Base-by-base conservation (phyloP, 2,888 invertebrate genomes). In the Drosophila conformis region DNA sequence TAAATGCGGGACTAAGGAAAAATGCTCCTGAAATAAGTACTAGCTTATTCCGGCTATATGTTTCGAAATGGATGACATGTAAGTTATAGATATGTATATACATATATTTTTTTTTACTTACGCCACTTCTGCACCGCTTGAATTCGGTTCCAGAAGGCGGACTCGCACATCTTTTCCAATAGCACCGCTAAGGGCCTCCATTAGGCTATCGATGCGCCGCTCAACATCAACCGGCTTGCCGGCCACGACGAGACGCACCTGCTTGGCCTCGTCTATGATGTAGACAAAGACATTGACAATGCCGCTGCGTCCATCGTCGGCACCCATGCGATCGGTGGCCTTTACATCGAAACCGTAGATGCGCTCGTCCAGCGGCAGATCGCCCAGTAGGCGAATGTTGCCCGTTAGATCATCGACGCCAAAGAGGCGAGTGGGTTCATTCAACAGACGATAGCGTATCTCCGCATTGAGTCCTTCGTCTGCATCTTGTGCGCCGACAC, bases 201-300 rank as follows among this genome's bases (percentile, higher is more conserved):
- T 96, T 35, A 97, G 95, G 74, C 95, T 95, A 27, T 95, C 95
- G 74, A 97, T 94, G 76, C 95, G 94, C 53, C 94, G 95, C 88
- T 97, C 97, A 1, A 97, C 95, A 69, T 96, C 96, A 79, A 96
- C 95, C 0, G 97, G 97, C 78, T 95, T 96, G 2, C 96, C 95
- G 25, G 95, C 96, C 79, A 97, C 94, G 0, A 97, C 96, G 91
- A 97, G 94, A 0, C 97, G 95, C 31, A 97, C 94, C 92, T 97
- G 96, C 83, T 96, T 96, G 72, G 95, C 95, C 87, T 97, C 97
- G 77, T 97, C 97, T 59, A 97, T 93, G 4, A 97, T 95, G 91
- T 97, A 97, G 0, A 97, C 97, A 92, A 97, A 97, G 69, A 97
- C 97, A 91, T 97, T 97, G 59, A 96, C 96, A 77, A 97, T 97